Evolutionary conservation across 2,888 invertebrate species (phyloP), one percentile per base, ranked within the genome.

Genomic region (Mesorhabditis sp.): DNA sequence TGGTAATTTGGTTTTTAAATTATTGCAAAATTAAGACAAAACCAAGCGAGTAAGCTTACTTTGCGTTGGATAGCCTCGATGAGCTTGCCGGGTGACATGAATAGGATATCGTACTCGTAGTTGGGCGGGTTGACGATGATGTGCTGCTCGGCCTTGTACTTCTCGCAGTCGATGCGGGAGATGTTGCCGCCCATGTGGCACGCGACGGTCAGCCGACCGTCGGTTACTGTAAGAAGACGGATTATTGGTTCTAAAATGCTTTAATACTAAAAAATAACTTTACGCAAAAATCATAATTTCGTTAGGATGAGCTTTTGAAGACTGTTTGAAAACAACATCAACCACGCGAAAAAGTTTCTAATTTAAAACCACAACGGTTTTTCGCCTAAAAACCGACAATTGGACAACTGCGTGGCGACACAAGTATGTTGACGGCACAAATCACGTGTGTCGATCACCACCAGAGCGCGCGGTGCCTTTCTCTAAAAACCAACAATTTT

Each of bases 101-200:
- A 50, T 10, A 50, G 58, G 58, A 50, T 50, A 50, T 50, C 58
- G 58, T 50, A 50, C n/a, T 50, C 58, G 58, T 50, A 50, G 28
- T 28, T 28, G 28, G 28, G 28, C 28, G 28, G 28, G 28, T 28
- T 28, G 28, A 28, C 28, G 28, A 28, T 28, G 28, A 28, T 28
- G 28, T 28, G 28, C 28, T 28, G 28, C 28, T 28, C 28, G 28
- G 28, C 28, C 28, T 28, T 28, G 28, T 28, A 28, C 28, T 28
- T 28, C 28, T 28, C 28, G 28, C 28, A 28, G 28, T 28, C 28
- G 28, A 28, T 28, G 28, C 28, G 28, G 28, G 28, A 28, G 28
- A 28, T 28, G 28, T 28, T n/a, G 58, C 58, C 58, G 7, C 58
- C 58, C 7, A 50, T 50, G n/a, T 50, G 58, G 58, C 58, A 50